Base-by-base conservation (phyloP, 1,140 invertebrate genomes). In the Stratiolaelaps scimitus region DNA sequence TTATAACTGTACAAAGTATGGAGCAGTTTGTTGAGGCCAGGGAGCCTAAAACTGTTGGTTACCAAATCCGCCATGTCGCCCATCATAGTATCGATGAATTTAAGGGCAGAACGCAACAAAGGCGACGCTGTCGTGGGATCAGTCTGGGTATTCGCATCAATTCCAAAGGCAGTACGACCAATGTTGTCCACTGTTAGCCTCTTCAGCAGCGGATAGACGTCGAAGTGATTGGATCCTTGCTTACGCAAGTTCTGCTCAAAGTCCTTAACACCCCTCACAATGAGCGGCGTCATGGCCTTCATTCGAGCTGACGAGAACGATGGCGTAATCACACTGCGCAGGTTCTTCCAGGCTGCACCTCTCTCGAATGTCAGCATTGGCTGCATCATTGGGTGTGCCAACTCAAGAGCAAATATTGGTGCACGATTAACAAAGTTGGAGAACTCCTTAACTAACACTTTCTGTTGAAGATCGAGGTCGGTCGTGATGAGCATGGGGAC, bases 271-370 rank as follows among this genome's bases (percentile, higher is more conserved):
- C 53, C 26, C 10, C 26, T 15, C 23, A 60, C 15, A 19, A 60
- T 26, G 26, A 60, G 53, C 53, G 53, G 23, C 26, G 53, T 60
- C 53, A n/a, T n/a, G n/a, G n/a, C n/a, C n/a, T n/a, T n/a, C n/a
- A 60, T 60, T 19, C 26, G 26, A 6, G 34, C 34, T 40, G 34
- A 40, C 10, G 34, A 40, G 10, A 40, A 40, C 10, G 4, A 40
- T 40, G 47, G 47, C 19, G 47, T 48, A 28, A 48, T 6, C 19
- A 48, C 47, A 15, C 15, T 48, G 19, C 47, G 19, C 4, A 48
- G 5, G 15, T 48, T 48, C 47, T 15, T 48, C 15, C 15, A 6
- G 4, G 7, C 4, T 20, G 26, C 47, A 20, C 47, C 15, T 28
- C 26, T 28, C 47, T 15, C 47, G 5, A 20, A 7, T 28, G 26